Evolutionary conservation across 2,797 vertebrate genomes (phyloP).

Genomic region (Otus scops): DNA sequence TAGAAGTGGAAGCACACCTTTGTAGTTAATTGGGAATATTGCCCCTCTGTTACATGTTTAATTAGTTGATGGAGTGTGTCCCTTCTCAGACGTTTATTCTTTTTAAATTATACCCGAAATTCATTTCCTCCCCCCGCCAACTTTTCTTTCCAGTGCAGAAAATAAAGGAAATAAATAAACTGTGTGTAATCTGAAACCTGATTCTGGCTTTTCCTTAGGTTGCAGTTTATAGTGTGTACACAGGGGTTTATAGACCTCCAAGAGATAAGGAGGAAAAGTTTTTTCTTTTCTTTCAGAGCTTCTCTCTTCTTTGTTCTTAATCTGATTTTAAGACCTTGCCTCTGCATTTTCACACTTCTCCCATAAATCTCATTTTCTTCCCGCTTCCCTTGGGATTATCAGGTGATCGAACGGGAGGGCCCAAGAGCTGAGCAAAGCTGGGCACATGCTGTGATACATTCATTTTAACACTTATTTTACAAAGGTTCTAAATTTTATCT

Average conservation of each 20-base stretch:
- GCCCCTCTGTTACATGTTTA: conserved; percentile 45
- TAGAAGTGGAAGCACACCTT: conserved; percentile 42
- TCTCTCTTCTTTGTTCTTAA: not conserved
- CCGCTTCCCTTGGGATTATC: not conserved
- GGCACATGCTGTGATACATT: not conserved
- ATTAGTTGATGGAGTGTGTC: conserved; percentile 47
- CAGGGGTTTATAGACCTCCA: not conserved
- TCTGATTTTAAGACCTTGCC: conserved; percentile 34
- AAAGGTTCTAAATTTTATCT: conserved; percentile 36
- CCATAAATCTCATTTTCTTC: conserved; percentile 38
- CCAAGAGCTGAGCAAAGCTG: not conserved
- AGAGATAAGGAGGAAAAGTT: not conserved
- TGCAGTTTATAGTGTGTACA: not conserved
- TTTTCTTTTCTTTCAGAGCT: not conserved
- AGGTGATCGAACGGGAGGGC: not conserved
- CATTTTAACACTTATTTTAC: conserved; percentile 47
- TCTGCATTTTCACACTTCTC: conserved; percentile 2
- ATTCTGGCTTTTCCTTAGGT: not conserved
- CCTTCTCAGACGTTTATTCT: conserved; percentile 16
- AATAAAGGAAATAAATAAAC: not conserved
- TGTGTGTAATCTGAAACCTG: not conserved
- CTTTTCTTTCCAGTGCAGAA: not conserved
- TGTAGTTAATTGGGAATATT: conserved; percentile 57
- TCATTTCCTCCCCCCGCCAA: not conserved
- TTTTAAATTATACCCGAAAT: not conserved